Evolutionary conservation across 1,140 invertebrate genomes (phyloP), one percentile per base, ranked within the genome.

Genomic region (Leptinotarsa texana): DNA sequence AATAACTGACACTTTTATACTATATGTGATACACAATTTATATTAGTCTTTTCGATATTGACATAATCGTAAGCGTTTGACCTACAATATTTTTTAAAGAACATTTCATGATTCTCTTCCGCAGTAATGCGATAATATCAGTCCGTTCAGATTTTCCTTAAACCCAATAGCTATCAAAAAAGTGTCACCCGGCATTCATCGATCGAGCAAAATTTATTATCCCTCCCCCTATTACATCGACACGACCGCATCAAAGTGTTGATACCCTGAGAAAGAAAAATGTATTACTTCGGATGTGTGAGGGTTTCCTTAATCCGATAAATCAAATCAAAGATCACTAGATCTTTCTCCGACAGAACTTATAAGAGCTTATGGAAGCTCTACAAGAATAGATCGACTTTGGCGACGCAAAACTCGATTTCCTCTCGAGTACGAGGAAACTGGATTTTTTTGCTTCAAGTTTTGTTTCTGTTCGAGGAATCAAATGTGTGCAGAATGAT

Each of bases 271-370:
- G 78, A 80, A 80, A 80, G 80, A 79, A 79, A 77, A 81, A 81
- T 81, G 77, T 79, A 77, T 80, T 80, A 80, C 78, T 79, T 76
- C 74, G 74, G 70, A 75, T 75, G 77, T 77, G 77, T 74, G 77
- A 76, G 75, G 77, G 79, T 75, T 81, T 81, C 80, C 77, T 78
- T 81, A 81, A 81, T 81, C 80, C 80, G 79, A 81, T 81, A 81
- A 80, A 81, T 81, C 80, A 80, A 82, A 82, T 82, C 79, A 82
- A 79, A 82, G 80, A 82, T 82, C 80, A 75, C 77, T 79, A 74
- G 75, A 73, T 66, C 72, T 75, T 72, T 73, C 66, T 72, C 73
- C 76, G 75, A 74, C 75, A 69, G 78, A 76, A 76, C 74, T 78
- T 78, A 78, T 78, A 78, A 78, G 77, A 78, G 77, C 77, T 78